Conservation (phyloP, 2,113 vertebrate genomes). For the Arenaria interpres region DNA sequence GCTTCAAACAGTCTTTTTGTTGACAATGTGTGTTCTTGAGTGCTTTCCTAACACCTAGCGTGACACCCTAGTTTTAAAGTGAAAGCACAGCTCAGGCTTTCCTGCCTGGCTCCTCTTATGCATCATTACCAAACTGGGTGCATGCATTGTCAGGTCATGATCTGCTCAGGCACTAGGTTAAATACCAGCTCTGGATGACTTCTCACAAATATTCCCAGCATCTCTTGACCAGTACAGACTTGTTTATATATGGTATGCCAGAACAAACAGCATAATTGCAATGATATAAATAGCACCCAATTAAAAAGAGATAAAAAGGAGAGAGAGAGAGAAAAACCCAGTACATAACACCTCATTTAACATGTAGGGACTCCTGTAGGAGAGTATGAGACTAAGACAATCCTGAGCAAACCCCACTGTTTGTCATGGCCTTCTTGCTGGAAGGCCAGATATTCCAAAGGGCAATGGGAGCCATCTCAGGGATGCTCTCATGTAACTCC, state of each 20-base stretch:
- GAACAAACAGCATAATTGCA: neutral
- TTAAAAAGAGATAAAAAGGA: neutral
- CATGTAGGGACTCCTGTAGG: neutral
- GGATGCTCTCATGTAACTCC: neutral
- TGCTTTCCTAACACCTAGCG: neutral
- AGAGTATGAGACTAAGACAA: neutral
- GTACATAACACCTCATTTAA: neutral
- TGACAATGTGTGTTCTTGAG: neutral
- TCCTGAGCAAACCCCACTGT: neutral
- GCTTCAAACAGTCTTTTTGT: neutral
- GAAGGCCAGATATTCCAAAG: neutral
- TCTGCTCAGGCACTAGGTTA: neutral
- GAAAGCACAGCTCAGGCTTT: neutral
- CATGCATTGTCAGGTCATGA: neutral
- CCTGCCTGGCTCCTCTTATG: rapidly evolving
- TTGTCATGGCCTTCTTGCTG: neutral
- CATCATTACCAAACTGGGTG: neutral
- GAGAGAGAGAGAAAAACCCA: neutral
- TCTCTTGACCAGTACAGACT: neutral
- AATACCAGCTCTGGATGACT: neutral
- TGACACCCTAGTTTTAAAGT: neutral
- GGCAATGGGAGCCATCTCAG: neutral
- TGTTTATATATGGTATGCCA: neutral
- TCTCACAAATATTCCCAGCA: neutral
- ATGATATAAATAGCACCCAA: neutral